Conservation (phyloP, 2,113 vertebrate genomes). For the Podilymbus podiceps region DNA sequence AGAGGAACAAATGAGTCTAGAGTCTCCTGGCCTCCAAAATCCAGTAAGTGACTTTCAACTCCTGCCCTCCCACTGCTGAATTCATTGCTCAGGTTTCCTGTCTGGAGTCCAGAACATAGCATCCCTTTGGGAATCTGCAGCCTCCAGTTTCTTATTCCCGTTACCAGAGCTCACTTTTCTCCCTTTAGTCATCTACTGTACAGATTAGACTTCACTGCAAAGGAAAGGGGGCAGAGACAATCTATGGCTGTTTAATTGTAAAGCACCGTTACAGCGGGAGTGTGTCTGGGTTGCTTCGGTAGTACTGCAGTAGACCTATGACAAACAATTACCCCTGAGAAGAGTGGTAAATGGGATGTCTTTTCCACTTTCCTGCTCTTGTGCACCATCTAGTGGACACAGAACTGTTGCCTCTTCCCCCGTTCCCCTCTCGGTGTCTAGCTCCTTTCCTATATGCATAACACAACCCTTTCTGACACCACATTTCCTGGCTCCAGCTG, state of each 20-base stretch:
- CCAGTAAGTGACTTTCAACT: constrained; percentile 78
- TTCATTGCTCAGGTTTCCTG: not conserved
- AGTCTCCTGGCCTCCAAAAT: constrained; percentile 85
- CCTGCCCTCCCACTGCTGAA: not conserved
- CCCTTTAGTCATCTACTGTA: not conserved
- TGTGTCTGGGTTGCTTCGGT: not conserved
- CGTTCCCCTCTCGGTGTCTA: not conserved
- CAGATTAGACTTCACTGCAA: not conserved
- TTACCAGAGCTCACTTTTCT: not conserved
- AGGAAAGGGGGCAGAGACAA: not conserved
- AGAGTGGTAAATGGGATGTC: not conserved
- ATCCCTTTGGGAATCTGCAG: not conserved
- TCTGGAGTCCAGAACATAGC: too few species aligned
- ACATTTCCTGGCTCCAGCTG: not conserved
- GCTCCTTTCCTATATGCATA: not conserved
- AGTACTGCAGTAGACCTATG: not conserved
- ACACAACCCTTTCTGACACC: not conserved
- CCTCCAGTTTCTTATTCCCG: not conserved
- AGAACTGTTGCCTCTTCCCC: not conserved
- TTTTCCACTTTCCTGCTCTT: not conserved
- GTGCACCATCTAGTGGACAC: constrained; percentile 40
- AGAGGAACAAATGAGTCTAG: constrained; percentile 76
- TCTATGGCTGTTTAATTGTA: not conserved
- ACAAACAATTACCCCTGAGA: not conserved
- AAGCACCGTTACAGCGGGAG: not conserved